A percentile compares a stretch with the other conserved stretches of the same genome.
phyloP scores from a whole-genome alignment of 2,888 invertebrate species.

The Sarcophaga rosellei region DNA sequence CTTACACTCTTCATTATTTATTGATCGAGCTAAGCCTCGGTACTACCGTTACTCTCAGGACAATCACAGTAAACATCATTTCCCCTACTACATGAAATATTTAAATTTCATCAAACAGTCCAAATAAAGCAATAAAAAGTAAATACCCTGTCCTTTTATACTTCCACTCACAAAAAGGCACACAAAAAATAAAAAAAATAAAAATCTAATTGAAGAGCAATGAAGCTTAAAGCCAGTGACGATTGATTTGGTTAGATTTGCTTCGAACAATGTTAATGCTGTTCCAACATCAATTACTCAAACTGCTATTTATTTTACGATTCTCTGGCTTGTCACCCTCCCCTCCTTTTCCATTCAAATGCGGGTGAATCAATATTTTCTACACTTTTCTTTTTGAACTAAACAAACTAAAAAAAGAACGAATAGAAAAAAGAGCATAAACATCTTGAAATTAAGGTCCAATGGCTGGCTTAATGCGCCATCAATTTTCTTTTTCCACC shows the following conservation, averaged over 20 bases:
- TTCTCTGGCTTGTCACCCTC: neutral
- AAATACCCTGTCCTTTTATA: too few species aligned
- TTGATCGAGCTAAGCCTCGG: too few species aligned
- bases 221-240: constrained; percentile 40
- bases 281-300: constrained; percentile 13
- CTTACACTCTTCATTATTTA: too few species aligned
- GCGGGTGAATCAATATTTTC: neutral
- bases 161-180: too few species aligned
- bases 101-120: too few species aligned
- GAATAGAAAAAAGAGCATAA: neutral
- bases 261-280: neutral
- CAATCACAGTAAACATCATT: too few species aligned
- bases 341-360: neutral
- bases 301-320: neutral
- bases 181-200: neutral
- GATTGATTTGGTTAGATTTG: constrained; percentile 24
- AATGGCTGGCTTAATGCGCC: constrained; percentile 3
- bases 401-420: neutral
- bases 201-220: constrained; percentile 47
- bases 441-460: neutral
- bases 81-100: too few species aligned
- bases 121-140: too few species aligned
- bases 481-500: constrained; percentile 35
- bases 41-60: too few species aligned
- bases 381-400: neutral